These are phyloP conservation scores for Ciconia nigra DNA, from an alignment of 2,797 vertebrate genomes.

Conservation along the genomic window DNA sequence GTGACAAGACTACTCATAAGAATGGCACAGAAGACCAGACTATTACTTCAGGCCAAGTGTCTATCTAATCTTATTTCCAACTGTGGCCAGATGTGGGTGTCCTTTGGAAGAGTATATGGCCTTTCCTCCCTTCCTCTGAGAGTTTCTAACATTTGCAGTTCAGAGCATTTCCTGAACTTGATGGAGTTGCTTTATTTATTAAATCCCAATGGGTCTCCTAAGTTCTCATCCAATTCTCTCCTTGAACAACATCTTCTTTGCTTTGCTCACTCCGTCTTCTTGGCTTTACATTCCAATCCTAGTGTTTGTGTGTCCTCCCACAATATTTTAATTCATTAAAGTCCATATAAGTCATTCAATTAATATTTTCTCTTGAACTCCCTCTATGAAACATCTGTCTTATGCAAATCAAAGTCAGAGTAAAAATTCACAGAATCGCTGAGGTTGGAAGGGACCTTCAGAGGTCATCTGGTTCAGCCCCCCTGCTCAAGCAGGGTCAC, in stretches of 20 bases:
- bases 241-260: not conserved
- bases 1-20: not conserved
- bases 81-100: not conserved
- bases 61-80: not conserved
- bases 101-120: not conserved
- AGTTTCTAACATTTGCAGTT: not conserved
- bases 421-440: not conserved
- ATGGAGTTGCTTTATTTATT: not conserved
- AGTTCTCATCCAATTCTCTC: not conserved
- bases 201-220: not conserved
- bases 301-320: not conserved
- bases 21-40: not conserved
- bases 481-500: not conserved
- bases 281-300: not conserved
- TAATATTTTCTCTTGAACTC: not conserved
- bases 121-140: not conserved
- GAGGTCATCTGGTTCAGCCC: not conserved
- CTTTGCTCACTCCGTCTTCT: not conserved
- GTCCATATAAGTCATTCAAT: not conserved
- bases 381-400: not conserved
- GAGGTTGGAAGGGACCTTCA: not conserved
- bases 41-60: not conserved
- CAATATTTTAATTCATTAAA: not conserved
- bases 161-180: not conserved
- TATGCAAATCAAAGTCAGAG: not conserved